A percentile compares a stretch with the other conserved stretches of the same genome.
Conservation (phyloP, 2,888 invertebrate genomes). For the Tenthredo livida region DNA sequence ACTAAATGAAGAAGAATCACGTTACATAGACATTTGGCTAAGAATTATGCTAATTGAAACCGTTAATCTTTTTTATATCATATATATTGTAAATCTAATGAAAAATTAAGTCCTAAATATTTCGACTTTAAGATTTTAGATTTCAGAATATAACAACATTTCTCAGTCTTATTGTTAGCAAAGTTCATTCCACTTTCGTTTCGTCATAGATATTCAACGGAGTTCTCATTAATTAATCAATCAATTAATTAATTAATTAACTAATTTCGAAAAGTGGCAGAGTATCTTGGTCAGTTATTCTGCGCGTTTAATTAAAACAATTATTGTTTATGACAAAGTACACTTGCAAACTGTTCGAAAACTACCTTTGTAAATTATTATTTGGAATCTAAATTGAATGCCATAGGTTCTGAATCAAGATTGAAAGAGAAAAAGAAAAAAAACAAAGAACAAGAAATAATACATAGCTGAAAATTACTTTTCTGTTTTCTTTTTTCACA, state of each 20-base stretch:
- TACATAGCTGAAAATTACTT: background rate
- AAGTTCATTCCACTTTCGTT: slow-evolving; percentile 24
- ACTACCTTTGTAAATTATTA: background rate
- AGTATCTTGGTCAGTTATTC: background rate
- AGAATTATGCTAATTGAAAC: slow-evolving; percentile 8
- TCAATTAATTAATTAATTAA: too few relatives aligned
- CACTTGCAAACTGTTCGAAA: background rate
- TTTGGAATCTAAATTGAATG: background rate
- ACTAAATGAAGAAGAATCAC: slow-evolving; percentile 5
- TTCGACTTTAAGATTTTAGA: background rate
- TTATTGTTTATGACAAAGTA: background rate
- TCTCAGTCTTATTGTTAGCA: background rate
- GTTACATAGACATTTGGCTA: background rate
- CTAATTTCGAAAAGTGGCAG: background rate
- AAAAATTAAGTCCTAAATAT: background rate
- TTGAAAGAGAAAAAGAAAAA: background rate
- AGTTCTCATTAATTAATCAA: background rate
- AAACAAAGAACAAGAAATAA: too few relatives aligned
- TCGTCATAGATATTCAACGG: background rate
- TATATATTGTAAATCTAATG: slow-evolving; percentile 15
- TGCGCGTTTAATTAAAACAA: background rate
- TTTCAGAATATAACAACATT: background rate
- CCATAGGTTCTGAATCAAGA: background rate
- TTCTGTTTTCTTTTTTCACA: background rate
- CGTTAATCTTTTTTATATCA: slow-evolving; percentile 11